Evolutionary conservation across 2,888 invertebrate species (phyloP).

Genomic region (Lithophane socia): DNA sequence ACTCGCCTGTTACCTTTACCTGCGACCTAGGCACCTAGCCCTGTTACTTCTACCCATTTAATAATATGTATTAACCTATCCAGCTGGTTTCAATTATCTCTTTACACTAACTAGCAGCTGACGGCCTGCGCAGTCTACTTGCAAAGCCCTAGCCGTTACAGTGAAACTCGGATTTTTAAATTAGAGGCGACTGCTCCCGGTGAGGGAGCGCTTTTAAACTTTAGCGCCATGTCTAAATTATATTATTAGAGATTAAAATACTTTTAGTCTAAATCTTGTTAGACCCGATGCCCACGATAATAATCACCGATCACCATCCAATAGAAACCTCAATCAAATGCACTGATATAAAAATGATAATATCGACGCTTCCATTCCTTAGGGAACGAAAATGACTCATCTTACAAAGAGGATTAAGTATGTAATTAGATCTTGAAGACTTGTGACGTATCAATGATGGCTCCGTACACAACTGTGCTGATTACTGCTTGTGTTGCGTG

Average conservation of each 20-base stretch:
- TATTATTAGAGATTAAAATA: conserved; percentile 23
- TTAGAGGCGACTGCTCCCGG: background rate
- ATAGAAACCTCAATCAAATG: conserved; percentile 1
- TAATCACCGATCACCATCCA: background rate
- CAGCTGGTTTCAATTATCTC: background rate
- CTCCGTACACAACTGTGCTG: background rate
- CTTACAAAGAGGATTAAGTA: background rate
- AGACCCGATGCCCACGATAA: background rate
- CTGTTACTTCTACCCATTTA: background rate
- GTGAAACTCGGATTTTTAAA: background rate
- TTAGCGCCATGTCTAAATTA: conserved; percentile 25
- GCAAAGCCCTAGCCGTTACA: background rate
- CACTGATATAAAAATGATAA: background rate
- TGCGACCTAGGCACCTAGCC: background rate
- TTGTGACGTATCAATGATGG: background rate
- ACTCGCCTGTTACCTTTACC: background rate
- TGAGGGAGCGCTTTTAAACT: background rate
- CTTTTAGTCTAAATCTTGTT: conserved; percentile 1
- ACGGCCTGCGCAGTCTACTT: background rate
- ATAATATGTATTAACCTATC: background rate
- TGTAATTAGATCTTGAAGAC: background rate
- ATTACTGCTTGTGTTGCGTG: conserved; percentile 3
- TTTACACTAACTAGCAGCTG: background rate
- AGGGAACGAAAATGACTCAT: background rate
- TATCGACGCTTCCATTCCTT: background rate